phyloP scores from a whole-genome alignment of 2,797 vertebrate genomes.

The Pipistrellus pipistrellus region DNA sequence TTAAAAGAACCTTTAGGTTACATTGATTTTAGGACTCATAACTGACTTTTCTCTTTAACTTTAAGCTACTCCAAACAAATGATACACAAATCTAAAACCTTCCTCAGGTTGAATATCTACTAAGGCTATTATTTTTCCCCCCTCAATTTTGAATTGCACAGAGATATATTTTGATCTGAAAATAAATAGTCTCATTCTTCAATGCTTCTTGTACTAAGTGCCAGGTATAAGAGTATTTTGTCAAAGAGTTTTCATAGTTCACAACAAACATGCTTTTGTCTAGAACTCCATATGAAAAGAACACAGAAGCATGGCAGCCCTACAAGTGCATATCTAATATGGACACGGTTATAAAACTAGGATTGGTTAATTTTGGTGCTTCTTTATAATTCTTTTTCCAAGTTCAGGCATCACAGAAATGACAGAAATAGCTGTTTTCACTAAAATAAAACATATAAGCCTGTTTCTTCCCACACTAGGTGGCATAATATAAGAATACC shows the following conservation, averaged over 20 bases:
- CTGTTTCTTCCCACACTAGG: conserved; percentile 82
- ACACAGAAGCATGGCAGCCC: neutral
- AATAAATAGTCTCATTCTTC: conserved; percentile 56
- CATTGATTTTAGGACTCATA: conserved; percentile 95
- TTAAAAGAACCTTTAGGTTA: conserved; percentile 98
- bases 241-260: conserved; percentile 67
- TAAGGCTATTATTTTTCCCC: conserved; percentile 37
- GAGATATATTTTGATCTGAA: conserved; percentile 57
- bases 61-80: conserved; percentile 99
- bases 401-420: conserved; percentile 76
- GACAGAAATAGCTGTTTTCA: conserved; percentile 71
- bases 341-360: conserved; percentile 75
- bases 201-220: conserved; percentile 41
- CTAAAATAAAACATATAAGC: conserved; percentile 70
- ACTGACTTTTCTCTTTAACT: conserved; percentile 93
- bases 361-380: conserved; percentile 79
- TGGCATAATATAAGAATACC: conserved; percentile 81
- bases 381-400: conserved; percentile 77
- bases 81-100: conserved; percentile 93
- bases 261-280: neutral
- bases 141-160: conserved; percentile 58
- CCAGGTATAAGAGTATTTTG: conserved; percentile 18
- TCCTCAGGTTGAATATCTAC: conserved; percentile 64
- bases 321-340: conserved; percentile 54
- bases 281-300: conserved; percentile 53